Percentiles rank a stretch among this genome's conserved stretches.
These are phyloP conservation scores for Macrobrachium nipponense DNA, from an alignment of 1,140 invertebrate genomes.

Conservation along the genomic window DNA sequence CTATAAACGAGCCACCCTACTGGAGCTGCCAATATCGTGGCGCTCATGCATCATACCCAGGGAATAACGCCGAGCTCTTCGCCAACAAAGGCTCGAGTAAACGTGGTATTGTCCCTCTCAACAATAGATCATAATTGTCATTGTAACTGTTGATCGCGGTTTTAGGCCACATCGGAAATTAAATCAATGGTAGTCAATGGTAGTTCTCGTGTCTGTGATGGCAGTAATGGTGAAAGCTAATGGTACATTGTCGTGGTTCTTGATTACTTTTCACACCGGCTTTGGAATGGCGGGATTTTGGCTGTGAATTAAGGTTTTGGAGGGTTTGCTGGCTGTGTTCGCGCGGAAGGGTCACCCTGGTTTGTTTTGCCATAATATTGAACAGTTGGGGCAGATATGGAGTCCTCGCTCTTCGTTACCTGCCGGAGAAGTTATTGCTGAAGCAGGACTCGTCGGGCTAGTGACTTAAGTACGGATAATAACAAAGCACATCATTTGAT, in stretches of 20 bases:
- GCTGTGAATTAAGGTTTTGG: background rate
- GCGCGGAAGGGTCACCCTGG: too few relatives aligned
- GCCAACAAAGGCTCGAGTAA: conserved; percentile 48
- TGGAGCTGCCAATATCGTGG: background rate
- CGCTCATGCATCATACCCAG: conserved; percentile 46
- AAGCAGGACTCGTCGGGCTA: too few relatives aligned
- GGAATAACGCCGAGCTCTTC: conserved; percentile 46
- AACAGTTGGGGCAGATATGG: too few relatives aligned
- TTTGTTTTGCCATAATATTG: too few relatives aligned
- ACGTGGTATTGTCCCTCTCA: conserved; percentile 50
- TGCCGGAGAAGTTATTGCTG: too few relatives aligned
- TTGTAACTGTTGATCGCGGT: conserved; percentile 50
- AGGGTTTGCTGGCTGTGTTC: too few relatives aligned
- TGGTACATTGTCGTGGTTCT: conserved; percentile 4
- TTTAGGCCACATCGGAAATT: conserved; percentile 54
- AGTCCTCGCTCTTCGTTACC: too few relatives aligned
- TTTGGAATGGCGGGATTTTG: conserved; percentile 5
- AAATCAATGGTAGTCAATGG: conserved; percentile 55
- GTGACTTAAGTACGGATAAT: too few relatives aligned
- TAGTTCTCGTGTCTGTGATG: conserved; percentile 48
- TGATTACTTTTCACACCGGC: conserved; percentile 14
- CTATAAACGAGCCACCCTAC: background rate
- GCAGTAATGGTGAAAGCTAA: conserved; percentile 44
- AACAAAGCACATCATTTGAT: too few relatives aligned
- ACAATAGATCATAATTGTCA: conserved; percentile 59